Percentiles rank a stretch among this genome's conserved stretches.
phyloP scores from a whole-genome alignment of 2,888 invertebrate genomes.

The Megalurothrips usitatus region DNA sequence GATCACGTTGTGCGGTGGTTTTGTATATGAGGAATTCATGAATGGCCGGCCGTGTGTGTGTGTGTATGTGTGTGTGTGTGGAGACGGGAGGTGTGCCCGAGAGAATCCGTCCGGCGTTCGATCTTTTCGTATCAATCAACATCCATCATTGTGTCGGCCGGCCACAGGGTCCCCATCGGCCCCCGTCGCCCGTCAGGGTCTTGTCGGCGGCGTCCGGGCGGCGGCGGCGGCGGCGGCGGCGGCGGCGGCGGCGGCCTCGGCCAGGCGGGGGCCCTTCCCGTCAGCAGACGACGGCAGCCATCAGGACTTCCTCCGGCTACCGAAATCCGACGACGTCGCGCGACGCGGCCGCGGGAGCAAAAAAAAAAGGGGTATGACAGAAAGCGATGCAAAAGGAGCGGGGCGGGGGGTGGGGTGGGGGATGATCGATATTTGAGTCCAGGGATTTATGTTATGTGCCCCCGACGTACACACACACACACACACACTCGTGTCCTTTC shows the following conservation, averaged over 20 bases:
- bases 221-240: neutral
- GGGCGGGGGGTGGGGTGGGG: neutral
- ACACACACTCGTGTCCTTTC: too few species aligned
- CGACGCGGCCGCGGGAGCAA: neutral
- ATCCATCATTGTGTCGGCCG: slow-evolving; percentile 8
- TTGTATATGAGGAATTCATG: too few species aligned
- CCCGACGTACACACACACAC: too few species aligned
- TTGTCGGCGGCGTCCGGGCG: neutral
- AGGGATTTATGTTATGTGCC: too few species aligned
- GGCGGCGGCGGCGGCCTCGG: neutral
- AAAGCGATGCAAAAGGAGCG: neutral
- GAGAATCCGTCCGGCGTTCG: neutral
- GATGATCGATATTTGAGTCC: too few species aligned
- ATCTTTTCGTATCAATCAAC: slow-evolving; percentile 20
- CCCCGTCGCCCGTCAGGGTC: neutral
- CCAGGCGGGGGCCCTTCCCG: neutral
- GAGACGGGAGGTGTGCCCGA: neutral
- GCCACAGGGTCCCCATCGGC: neutral
- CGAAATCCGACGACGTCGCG: neutral
- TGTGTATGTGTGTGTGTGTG: neutral
- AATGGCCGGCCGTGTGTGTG: neutral
- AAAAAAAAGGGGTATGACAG: neutral
- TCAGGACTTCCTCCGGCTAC: neutral
- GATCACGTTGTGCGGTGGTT: too few species aligned
- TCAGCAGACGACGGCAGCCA: neutral